Evolutionary conservation across 2,113 vertebrate genomes (phyloP), one percentile per base, ranked within the genome.

Genomic region (Atractosteus spatula): DNA sequence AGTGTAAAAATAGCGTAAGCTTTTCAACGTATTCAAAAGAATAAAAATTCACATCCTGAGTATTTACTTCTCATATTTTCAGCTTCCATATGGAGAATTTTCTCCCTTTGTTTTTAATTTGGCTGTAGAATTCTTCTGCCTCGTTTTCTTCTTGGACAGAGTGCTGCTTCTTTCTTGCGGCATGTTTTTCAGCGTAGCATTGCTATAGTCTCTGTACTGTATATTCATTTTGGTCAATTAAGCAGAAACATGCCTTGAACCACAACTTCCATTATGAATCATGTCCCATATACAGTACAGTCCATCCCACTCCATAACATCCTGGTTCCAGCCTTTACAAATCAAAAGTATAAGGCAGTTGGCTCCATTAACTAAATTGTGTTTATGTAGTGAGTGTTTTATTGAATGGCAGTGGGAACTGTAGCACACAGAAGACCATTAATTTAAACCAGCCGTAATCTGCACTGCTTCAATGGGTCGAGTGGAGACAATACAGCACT

Each of bases 361-460:
- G 12, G 54, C 71, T 57, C 51, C 47, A 7, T 54, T 73, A 68
- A 62, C 59, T 61, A 14, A 74, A 68, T 68, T 29, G 68, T n/a
- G 70, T n/a, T 66, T 4, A 47, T 45, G n/a, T 62, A 54, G 14
- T 71, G 68, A 13, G 56, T 44, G 16, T 64, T 75, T 57, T 59
- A 72, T 41, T 51, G 67, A 44, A 61, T 71, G 47, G 70, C 8
- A 54, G 16, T 55, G 16, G 11, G 62, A 64, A 41, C 62, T 66
- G 41, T 41, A 29, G 29, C 29, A 66, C 51, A 51, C 12, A 59
- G 69, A 51, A 64, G 66, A 44, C 62, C 29, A 41, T 43, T 66
- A 69, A 74, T 65, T 64, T 71, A 54, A 71, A 47, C 59, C 67
- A 67, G 44, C 11, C 16, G 13, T 8, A 7, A 44, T 77, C 64